Evolutionary conservation across 1,140 invertebrate species (phyloP).

Genomic region (Triops cancriformis): DNA sequence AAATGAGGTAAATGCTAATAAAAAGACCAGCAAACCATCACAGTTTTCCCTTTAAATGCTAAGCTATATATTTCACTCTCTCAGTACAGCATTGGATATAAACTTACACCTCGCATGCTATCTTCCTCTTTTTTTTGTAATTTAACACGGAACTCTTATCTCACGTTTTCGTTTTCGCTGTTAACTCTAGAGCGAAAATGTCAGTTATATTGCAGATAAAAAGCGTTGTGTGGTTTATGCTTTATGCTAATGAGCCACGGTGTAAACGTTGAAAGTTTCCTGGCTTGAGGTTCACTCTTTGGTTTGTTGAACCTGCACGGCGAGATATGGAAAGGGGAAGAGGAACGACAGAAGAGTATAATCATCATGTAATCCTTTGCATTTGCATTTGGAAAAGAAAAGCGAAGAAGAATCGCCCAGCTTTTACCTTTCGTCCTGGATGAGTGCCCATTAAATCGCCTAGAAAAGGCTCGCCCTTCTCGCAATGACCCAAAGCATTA

Average conservation of each 20-base stretch:
- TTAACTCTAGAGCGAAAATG: neutral
- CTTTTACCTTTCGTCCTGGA: neutral
- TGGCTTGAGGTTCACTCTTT: neutral
- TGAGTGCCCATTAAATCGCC: conserved; percentile 1
- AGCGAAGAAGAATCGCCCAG: neutral
- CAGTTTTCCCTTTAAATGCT: neutral
- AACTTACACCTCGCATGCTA: neutral
- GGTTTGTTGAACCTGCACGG: neutral
- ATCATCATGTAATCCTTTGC: neutral
- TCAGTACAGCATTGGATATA: neutral
- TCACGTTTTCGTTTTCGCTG: neutral
- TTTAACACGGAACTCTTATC: neutral
- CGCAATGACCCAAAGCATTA: neutral
- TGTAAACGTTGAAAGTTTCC: neutral
- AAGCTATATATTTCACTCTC: neutral
- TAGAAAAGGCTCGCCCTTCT: neutral
- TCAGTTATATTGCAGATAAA: neutral
- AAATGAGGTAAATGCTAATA: too few species aligned
- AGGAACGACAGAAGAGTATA: neutral
- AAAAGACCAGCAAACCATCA: neutral
- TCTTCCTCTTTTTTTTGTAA: neutral
- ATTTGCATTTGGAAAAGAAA: neutral
- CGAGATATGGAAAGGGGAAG: neutral
- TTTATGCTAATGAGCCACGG: conserved; percentile 3
- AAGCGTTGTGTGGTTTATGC: neutral